A percentile compares a stretch with the other conserved stretches of the same genome.
Conservation (phyloP, 1,140 invertebrate genomes). For the Tribolium madens region DNA sequence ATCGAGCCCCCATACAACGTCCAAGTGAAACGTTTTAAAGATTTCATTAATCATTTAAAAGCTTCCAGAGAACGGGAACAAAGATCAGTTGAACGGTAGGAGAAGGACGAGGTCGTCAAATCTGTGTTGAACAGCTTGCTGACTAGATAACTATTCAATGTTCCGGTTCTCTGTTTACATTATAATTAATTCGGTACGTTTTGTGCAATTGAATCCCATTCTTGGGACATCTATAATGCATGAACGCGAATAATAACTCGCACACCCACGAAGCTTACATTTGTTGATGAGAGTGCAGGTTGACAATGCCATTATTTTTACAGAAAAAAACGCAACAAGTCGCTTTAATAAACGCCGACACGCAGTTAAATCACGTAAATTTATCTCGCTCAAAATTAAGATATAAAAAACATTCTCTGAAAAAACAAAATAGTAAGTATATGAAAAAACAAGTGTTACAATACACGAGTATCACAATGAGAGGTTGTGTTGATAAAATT, state of each 20-base stretch:
- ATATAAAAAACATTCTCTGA: too few species aligned
- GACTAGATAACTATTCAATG: constrained; percentile 36
- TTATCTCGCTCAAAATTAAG: too few species aligned
- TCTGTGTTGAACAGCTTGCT: constrained; percentile 36
- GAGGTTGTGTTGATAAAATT: too few species aligned
- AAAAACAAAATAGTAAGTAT: too few species aligned
- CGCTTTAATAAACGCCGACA: not conserved
- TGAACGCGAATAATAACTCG: constrained; percentile 1
- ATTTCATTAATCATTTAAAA: constrained; percentile 29
- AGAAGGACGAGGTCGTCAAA: not conserved
- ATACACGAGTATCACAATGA: too few species aligned
- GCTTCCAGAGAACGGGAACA: not conserved
- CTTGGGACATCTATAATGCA: constrained; percentile 31
- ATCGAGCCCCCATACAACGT: too few species aligned
- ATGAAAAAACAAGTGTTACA: too few species aligned
- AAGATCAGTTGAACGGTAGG: constrained; percentile 10
- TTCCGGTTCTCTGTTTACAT: constrained; percentile 38
- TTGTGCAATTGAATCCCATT: constrained; percentile 24
- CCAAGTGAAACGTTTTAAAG: not conserved
- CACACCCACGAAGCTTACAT: not conserved
- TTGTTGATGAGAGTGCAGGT: constrained; percentile 8
- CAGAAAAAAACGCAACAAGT: not conserved
- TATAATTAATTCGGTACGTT: constrained; percentile 35
- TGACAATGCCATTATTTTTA: not conserved
- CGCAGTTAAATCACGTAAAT: too few species aligned